Base-by-base conservation (phyloP, 2,888 invertebrate genomes). In the Asteroscopus sphinx region DNA sequence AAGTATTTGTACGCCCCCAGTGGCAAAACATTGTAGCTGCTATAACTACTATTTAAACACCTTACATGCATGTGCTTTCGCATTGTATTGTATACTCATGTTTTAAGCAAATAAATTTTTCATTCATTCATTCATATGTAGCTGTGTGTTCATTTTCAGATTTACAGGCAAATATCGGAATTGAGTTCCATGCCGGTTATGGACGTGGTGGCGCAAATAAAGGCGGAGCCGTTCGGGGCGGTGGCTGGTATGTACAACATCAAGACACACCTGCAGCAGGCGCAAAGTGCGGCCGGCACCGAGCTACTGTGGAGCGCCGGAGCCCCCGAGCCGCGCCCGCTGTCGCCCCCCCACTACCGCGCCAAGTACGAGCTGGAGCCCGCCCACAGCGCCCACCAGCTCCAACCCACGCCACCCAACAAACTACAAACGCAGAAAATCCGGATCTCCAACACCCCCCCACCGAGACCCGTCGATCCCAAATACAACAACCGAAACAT, bases 161-260 rank as follows among this genome's bases (percentile, higher is more conserved):
- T 92, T 45, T 90, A 88, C 81, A 83, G 80, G 46, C 91, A 95
- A 79, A 94, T 96, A 72, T 89, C 95, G 0, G 92, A 92, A 49
- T 73, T 95, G 1, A 83, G 92, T 61, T 85, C 93, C 7, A 84
- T 92, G 36, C 81, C 91, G 1, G 71, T 90, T 0, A 81, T 88
- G 26, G 93, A 93, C 39, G 88, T 96, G 6, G 89, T 92, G 17
- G 86, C 92, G 2, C 90, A 94, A 61, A 87, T 96, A 30, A 91
- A 91, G 47, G 89, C 91, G 0, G 95, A 95, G 54, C 95, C 95
- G 0, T 95, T 94, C 73, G 96, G 96, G 0, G 85, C 94, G 16
- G 75, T 95, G 13, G 96, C 95, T 2, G 96, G 96, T 47, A 95
- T 96, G 77, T 96, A 94, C 85, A 96, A 96, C 83, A 95, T 96